phyloP scores from a whole-genome alignment of 1,140 invertebrate species.

The Diachasma alloeum region DNA sequence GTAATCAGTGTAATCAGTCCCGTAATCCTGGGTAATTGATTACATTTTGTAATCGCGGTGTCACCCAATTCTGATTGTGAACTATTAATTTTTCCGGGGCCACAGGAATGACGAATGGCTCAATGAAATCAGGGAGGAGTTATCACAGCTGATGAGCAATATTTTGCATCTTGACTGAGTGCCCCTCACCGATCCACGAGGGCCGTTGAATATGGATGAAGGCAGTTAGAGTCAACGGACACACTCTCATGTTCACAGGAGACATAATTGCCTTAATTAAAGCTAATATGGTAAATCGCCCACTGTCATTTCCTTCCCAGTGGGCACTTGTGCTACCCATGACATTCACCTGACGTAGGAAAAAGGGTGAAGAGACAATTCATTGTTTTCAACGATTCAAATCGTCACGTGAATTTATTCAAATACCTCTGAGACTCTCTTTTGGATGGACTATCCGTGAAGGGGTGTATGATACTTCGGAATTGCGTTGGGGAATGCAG shows the following conservation, averaged over 20 bases:
- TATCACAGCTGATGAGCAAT: too few species aligned
- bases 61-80: too few species aligned
- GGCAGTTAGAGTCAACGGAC: slow-evolving; percentile 49
- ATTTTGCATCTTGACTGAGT: too few species aligned
- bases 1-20: too few species aligned
- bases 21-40: too few species aligned
- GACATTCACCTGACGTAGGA: neutral
- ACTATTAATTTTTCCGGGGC: too few species aligned
- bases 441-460: neutral
- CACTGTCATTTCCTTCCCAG: slow-evolving; percentile 47
- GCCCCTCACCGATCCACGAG: neutral
- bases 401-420: neutral
- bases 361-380: neutral
- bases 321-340: neutral
- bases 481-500: slow-evolving; percentile 60
- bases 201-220: slow-evolving; percentile 61
- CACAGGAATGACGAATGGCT: too few species aligned
- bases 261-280: slow-evolving; percentile 66
- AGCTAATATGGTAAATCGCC: slow-evolving; percentile 65
- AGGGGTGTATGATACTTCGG: slow-evolving; percentile 15
- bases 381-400: neutral
- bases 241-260: slow-evolving; percentile 63
- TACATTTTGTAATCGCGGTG: too few species aligned
- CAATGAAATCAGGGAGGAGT: too few species aligned
- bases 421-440: neutral